Percentiles rank a stretch among this genome's conserved stretches.
Conservation (phyloP, 2,113 vertebrate species). For the Trichomycterus rosablanca region DNA sequence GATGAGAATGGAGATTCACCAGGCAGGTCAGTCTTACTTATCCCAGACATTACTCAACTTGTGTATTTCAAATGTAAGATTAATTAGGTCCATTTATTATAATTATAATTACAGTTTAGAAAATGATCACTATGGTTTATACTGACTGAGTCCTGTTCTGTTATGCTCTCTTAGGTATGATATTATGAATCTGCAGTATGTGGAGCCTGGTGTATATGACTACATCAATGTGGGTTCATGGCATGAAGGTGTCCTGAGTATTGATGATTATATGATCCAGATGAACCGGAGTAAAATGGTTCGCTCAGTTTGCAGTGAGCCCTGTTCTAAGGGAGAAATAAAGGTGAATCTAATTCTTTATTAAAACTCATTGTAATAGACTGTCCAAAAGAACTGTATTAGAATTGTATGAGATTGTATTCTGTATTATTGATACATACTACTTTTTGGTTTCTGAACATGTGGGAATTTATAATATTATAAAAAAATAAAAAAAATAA, state of each 20-base stretch:
- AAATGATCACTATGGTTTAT: too few species aligned
- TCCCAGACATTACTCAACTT: not conserved
- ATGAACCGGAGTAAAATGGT: conserved; percentile 92
- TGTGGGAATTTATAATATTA: too few species aligned
- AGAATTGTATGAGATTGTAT: too few species aligned
- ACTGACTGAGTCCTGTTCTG: too few species aligned
- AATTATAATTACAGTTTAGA: too few species aligned
- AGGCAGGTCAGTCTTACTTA: conserved; percentile 75
- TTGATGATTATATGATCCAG: conserved; percentile 84
- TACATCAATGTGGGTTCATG: conserved; percentile 93
- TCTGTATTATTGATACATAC: too few species aligned
- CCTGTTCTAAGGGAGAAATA: conserved; percentile 91
- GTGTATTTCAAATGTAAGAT: not conserved
- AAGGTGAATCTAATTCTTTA: conserved; percentile 68
- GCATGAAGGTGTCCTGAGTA: conserved; percentile 85
- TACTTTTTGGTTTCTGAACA: too few species aligned
- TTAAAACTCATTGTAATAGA: too few species aligned
- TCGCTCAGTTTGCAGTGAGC: conserved; percentile 92
- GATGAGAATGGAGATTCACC: conserved; percentile 95
- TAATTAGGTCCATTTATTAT: too few species aligned
- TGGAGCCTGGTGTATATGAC: conserved; percentile 78
- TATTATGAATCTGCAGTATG: conserved; percentile 93
- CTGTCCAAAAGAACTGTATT: too few species aligned
- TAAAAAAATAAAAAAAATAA: too few species aligned
- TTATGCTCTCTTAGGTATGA: conserved; percentile 77